These are phyloP conservation scores for honey bee (Apis mellifera) DNA, from an alignment of 1,140 invertebrate species.

Conservation along the genomic window Amel_HAv3.1 CM009937.2:4709501-4710000, in stretches of 20 bases:
- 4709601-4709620: too few species aligned
- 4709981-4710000: neutral
- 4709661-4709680: neutral
- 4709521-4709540: too few species aligned
- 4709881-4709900: constrained; percentile 45
- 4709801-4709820: constrained; percentile 44
- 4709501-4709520: too few species aligned
- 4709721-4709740: neutral
- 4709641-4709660: too few species aligned
- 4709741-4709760: constrained; percentile 50
- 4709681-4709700: neutral
- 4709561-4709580: neutral
- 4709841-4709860: constrained; percentile 47
- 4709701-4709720: neutral
- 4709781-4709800: constrained; percentile 43
- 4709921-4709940: constrained; percentile 53
- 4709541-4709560: too few species aligned
- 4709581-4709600: neutral
- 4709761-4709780: constrained; percentile 44
- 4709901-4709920: constrained; percentile 51
- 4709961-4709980: constrained; percentile 17
- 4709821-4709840: constrained; percentile 55
- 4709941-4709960: constrained; percentile 42
- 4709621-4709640: too few species aligned
- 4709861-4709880: constrained; percentile 51